A percentile compares a stretch with the other conserved stretches of the same genome.
phyloP scores from a whole-genome alignment of 2,888 invertebrate species.

The Hymenopus coronatus region DNA sequence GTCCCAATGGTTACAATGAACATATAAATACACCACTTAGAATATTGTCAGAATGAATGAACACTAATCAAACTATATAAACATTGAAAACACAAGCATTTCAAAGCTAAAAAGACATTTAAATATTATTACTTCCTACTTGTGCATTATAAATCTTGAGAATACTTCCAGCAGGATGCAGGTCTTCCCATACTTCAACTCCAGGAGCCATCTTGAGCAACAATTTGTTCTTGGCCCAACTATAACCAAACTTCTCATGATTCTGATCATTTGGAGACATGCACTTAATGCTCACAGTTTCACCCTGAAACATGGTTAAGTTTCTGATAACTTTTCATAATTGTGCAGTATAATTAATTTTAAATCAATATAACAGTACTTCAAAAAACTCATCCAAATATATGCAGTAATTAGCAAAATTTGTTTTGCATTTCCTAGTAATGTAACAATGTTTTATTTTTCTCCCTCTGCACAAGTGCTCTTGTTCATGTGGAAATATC shows the following conservation, averaged over 20 bases:
- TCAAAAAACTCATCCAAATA: no score
- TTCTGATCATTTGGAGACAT: slow-evolving; percentile 63
- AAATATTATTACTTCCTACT: slow-evolving; percentile 48
- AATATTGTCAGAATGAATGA: no score
- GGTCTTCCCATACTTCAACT: slow-evolving; percentile 79
- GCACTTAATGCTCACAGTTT: slow-evolving; percentile 67
- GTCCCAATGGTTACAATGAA: no score
- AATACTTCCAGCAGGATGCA: slow-evolving; percentile 80
- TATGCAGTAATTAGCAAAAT: no score
- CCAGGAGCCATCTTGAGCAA: slow-evolving; percentile 70
- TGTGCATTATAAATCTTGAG: slow-evolving; percentile 74
- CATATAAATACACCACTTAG: no score
- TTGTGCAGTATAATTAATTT: background rate
- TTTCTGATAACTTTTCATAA: background rate
- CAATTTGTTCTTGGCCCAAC: slow-evolving; percentile 77
- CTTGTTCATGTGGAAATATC: no score
- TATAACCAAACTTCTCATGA: slow-evolving; percentile 70
- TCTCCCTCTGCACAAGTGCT: no score
- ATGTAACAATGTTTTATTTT: no score
- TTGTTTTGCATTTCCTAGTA: no score
- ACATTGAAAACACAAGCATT: background rate
- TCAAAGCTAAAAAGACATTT: background rate
- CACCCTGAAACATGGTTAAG: slow-evolving; percentile 53
- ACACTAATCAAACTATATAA: background rate
- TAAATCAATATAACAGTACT: no score